phyloP scores from a whole-genome alignment of 2,888 invertebrate species.

The Drosophila macrospina region DNA sequence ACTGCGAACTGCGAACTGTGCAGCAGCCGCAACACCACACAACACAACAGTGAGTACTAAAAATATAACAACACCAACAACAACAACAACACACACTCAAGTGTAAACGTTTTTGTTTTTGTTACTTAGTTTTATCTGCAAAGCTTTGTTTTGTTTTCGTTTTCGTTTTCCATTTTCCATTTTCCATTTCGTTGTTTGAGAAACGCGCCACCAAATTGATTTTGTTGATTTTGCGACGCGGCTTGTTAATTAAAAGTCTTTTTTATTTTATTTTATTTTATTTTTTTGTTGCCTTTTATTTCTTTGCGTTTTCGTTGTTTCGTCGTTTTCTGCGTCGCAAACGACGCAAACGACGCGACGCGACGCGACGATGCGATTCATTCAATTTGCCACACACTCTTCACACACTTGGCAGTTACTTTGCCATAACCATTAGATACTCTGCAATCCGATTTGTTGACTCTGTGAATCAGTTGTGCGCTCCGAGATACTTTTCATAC shows the following conservation, averaged over 20 bases:
- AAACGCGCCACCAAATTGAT: too few species aligned
- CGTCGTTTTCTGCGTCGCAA: conserved; percentile 1
- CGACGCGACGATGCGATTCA: conserved; percentile 8
- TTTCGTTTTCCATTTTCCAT: conserved; percentile 30
- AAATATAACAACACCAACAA: not conserved
- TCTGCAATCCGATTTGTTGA: not conserved
- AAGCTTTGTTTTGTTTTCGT: conserved; percentile 20
- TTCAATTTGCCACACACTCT: conserved; percentile 9
- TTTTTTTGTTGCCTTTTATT: too few species aligned
- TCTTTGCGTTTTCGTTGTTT: not conserved
- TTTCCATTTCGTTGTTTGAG: conserved; percentile 33
- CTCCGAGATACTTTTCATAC: too few species aligned
- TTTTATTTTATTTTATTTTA: conserved; percentile 9
- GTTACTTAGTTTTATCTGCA: too few species aligned
- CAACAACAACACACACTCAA: not conserved
- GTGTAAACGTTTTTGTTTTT: not conserved
- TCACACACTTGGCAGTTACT: conserved; percentile 2
- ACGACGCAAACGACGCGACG: too few species aligned
- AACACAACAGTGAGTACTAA: conserved; percentile 16
- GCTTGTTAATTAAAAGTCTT: conserved; percentile 57
- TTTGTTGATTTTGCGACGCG: conserved; percentile 47
- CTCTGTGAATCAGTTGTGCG: too few species aligned
- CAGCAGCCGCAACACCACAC: not conserved
- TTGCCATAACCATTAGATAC: conserved; percentile 18
- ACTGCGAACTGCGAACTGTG: not conserved